Evolutionary conservation across 1,140 invertebrate species (phyloP).

Genomic region (Sminthurides bifidus): DNA sequence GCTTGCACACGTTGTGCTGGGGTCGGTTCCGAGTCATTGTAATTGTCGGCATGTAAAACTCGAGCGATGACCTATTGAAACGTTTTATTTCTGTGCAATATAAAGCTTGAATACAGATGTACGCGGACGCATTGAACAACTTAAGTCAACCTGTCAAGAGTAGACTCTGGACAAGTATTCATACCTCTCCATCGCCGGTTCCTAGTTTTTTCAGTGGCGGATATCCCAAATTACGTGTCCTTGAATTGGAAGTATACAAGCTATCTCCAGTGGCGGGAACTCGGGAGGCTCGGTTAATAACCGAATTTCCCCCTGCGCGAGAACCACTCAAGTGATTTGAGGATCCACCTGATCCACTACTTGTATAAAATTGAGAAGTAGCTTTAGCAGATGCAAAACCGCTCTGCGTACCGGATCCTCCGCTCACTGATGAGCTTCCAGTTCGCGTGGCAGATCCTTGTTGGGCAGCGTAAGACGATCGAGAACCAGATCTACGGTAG

Average conservation of each 20-base stretch:
- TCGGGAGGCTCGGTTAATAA: constrained; percentile 19
- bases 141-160: too few relatives aligned
- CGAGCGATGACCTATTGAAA: constrained; percentile 27
- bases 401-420: too few relatives aligned
- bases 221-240: constrained; percentile 18
- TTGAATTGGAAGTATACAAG: constrained; percentile 4
- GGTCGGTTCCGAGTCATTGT: constrained; percentile 11
- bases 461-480: background rate
- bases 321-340: constrained; percentile 4
- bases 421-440: background rate
- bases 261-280: constrained; percentile 23
- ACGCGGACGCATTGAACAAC: too few relatives aligned
- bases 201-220: constrained; percentile 24
- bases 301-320: constrained; percentile 3
- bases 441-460: background rate
- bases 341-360: constrained; percentile 11
- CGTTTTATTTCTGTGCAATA: background rate
- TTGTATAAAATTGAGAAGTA: too few relatives aligned
- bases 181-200: constrained; percentile 28
- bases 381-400: too few relatives aligned
- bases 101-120: background rate
- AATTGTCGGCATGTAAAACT: constrained; percentile 24
- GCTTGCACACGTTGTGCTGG: constrained; percentile 2
- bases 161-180: background rate
- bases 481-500: constrained; percentile 12